phyloP scores from a whole-genome alignment of 2,797 vertebrate genomes.

The Pangasius djambal region DNA sequence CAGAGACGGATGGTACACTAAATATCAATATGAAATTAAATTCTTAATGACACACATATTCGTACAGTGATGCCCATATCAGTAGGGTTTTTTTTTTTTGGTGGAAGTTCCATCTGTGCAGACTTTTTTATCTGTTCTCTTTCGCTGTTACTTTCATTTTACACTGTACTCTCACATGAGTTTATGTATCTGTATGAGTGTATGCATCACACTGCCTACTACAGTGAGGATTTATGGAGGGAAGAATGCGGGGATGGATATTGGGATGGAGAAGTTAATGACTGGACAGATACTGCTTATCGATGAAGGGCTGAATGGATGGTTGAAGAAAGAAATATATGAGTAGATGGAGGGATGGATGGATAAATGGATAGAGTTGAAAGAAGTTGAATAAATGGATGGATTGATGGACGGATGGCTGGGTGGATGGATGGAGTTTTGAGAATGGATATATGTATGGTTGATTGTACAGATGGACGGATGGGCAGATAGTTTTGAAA shows the following conservation, averaged over 20 bases:
- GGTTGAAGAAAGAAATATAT: not conserved
- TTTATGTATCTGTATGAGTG: not conserved
- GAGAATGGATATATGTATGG: not conserved
- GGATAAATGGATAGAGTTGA: not conserved
- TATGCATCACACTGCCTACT: not conserved
- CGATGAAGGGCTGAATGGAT: not conserved
- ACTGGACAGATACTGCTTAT: not conserved
- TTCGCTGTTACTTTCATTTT: not conserved
- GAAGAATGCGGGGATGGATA: not conserved
- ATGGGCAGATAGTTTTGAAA: not conserved
- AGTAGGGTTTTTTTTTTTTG: not conserved
- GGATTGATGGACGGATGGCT: not conserved
- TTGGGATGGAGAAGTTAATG: not conserved
- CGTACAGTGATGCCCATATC: not conserved
- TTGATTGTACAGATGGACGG: not conserved
- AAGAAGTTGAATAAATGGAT: not conserved
- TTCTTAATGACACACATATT: conserved; percentile 3
- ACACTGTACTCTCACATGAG: not conserved
- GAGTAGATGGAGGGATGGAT: not conserved
- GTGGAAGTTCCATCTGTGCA: not conserved
- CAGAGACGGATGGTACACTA: conserved; percentile 14
- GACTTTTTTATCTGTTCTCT: not conserved
- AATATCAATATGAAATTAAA: conserved; percentile 38
- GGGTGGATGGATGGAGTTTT: not conserved
- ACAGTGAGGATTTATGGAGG: not conserved